Conservation (phyloP, 2,888 invertebrate species). For the Dexiosoma caninum region DNA sequence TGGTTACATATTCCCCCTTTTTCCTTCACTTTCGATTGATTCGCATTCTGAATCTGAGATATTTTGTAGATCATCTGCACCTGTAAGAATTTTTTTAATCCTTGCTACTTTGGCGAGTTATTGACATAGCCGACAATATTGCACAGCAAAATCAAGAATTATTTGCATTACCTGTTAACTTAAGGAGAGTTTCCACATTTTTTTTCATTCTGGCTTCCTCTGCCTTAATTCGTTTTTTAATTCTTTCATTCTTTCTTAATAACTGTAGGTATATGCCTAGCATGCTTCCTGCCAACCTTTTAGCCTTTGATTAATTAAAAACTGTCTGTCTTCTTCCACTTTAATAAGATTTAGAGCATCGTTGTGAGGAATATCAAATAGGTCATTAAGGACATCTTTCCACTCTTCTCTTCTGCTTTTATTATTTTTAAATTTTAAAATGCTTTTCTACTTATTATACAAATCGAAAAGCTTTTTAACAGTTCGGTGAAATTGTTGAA, state of each 20-base stretch:
- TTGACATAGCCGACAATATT: neutral
- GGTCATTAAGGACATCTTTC: neutral
- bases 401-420: neutral
- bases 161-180: neutral
- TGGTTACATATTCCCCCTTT: neutral
- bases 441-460: neutral
- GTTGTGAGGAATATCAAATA: neutral
- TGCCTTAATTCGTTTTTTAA: neutral
- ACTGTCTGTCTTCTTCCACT: neutral
- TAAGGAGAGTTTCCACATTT: neutral
- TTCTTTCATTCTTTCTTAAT: slow-evolving; percentile 11
- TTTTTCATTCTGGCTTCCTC: neutral
- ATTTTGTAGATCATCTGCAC: neutral
- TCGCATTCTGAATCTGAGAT: neutral
- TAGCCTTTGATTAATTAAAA: neutral
- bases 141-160: neutral
- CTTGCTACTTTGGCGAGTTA: neutral
- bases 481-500: neutral
- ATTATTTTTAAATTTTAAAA: neutral
- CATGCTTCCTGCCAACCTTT: neutral
- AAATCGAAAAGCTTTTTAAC: neutral
- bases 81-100: neutral
- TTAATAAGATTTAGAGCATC: neutral
- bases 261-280: neutral
- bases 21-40: neutral